Percentiles rank a stretch among this genome's conserved stretches.
Evolutionary conservation across 2,888 invertebrate genomes (phyloP).

Genomic region (Augiades crinisus): DNA sequence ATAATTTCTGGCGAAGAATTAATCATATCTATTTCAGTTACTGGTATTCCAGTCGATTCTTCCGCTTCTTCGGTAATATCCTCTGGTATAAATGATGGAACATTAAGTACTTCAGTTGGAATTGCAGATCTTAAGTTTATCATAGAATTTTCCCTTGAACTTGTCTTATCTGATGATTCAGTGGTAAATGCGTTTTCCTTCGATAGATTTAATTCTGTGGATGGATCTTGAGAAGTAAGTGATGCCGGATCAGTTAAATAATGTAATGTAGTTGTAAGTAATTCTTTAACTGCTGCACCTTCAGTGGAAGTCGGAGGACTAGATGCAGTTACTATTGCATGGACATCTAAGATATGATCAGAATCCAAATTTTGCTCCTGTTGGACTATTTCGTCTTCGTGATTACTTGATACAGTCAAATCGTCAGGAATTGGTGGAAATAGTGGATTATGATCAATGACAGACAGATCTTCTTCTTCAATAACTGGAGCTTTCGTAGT

Average conservation of each 20-base stretch:
- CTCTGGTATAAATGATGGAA: constrained; percentile 51
- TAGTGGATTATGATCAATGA: constrained; percentile 69
- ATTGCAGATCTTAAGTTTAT: constrained; percentile 65
- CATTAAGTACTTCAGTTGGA: constrained; percentile 58
- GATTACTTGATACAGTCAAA: constrained; percentile 60
- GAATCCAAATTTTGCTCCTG: constrained; percentile 52
- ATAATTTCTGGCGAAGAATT: constrained; percentile 26
- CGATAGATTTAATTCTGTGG: constrained; percentile 37
- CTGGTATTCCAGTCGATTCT: constrained; percentile 40
- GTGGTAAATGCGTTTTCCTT: constrained; percentile 39
- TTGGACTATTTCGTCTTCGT: constrained; percentile 63
- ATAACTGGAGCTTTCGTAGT: constrained; percentile 57
- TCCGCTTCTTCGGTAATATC: constrained; percentile 49
- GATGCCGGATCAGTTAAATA: constrained; percentile 39
- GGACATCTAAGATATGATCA: constrained; percentile 46
- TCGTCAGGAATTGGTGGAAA: constrained; percentile 74
- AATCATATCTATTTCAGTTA: constrained; percentile 33
- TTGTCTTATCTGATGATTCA: constrained; percentile 33
- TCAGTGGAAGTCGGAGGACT: constrained; percentile 43
- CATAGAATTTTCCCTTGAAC: constrained; percentile 53
- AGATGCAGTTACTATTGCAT: constrained; percentile 43
- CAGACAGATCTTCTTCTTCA: constrained; percentile 62
- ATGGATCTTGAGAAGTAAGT: constrained; percentile 40
- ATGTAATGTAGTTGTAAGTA: constrained; percentile 41
- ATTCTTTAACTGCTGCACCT: constrained; percentile 39